Conservation (phyloP, 2,797 vertebrate species). For the Hylomyscus alleni region DNA sequence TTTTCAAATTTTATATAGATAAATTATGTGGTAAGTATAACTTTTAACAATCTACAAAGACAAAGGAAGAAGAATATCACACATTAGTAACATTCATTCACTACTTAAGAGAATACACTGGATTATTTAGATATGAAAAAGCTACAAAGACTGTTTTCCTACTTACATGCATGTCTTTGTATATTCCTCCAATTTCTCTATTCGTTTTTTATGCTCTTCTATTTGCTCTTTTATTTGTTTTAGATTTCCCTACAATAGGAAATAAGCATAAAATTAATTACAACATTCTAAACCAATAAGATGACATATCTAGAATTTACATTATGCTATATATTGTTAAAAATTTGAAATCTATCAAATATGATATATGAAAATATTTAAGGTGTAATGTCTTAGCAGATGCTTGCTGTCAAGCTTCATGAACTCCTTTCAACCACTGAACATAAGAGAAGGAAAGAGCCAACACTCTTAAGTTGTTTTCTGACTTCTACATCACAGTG, state of each 20-base stretch:
- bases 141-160: slow-evolving; percentile 58
- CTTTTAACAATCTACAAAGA: slow-evolving; percentile 43
- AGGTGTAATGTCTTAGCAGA: neutral
- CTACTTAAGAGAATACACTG: slow-evolving; percentile 8
- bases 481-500: neutral
- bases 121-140: neutral
- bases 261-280: slow-evolving; percentile 76
- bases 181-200: slow-evolving; percentile 94
- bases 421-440: neutral
- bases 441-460: neutral
- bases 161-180: slow-evolving; percentile 92
- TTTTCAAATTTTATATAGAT: slow-evolving; percentile 58
- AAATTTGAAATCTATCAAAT: slow-evolving; percentile 48
- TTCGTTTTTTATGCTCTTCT: slow-evolving; percentile 91
- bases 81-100: neutral
- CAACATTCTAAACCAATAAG: slow-evolving; percentile 42
- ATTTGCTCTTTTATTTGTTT: slow-evolving; percentile 91
- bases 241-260: slow-evolving; percentile 90
- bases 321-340: neutral
- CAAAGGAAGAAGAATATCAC: neutral
- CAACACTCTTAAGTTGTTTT: neutral
- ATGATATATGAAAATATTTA: slow-evolving; percentile 1
- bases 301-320: slow-evolving; percentile 12
- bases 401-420: neutral
- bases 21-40: neutral